These are phyloP conservation scores for Tetrax tetrax DNA, from an alignment of 2,113 vertebrate species.

Conservation along the genomic window DNA sequence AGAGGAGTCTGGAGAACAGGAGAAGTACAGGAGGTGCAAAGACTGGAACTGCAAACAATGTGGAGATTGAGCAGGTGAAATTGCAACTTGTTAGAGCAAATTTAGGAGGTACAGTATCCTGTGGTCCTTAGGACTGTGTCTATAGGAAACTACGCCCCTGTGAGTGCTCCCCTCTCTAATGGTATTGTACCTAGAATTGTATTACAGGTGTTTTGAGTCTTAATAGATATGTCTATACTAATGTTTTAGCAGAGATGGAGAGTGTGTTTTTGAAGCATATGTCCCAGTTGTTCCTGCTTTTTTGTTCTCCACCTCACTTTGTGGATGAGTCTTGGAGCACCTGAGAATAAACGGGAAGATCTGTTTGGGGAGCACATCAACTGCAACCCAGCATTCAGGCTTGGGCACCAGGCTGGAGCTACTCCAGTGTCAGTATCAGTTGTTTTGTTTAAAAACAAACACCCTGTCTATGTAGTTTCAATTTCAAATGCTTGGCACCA, in stretches of 20 bases:
- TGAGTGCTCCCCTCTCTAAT: not conserved
- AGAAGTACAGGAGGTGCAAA: not conserved
- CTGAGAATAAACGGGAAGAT: not conserved
- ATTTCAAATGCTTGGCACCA: not conserved
- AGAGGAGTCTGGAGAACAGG: not conserved
- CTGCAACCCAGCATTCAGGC: not conserved
- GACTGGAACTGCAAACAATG: not conserved
- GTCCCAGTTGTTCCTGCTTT: not conserved
- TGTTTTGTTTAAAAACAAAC: not conserved
- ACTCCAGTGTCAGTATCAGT: not conserved
- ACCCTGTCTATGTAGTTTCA: not conserved
- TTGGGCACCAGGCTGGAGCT: not conserved
- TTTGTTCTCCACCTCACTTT: not conserved
- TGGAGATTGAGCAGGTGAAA: not conserved
- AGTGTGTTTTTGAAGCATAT: not conserved
- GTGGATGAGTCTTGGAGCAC: not conserved
- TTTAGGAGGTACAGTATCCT: not conserved
- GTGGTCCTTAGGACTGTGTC: not conserved
- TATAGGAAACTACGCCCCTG: rapidly evolving
- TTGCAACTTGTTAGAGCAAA: not conserved
- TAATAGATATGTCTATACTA: not conserved
- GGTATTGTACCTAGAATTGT: not conserved
- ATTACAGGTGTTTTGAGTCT: not conserved
- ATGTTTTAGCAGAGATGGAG: not conserved
- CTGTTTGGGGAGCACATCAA: not conserved